Base-by-base conservation (phyloP, 2,888 invertebrate genomes). In the Catocala sponsa region DNA sequence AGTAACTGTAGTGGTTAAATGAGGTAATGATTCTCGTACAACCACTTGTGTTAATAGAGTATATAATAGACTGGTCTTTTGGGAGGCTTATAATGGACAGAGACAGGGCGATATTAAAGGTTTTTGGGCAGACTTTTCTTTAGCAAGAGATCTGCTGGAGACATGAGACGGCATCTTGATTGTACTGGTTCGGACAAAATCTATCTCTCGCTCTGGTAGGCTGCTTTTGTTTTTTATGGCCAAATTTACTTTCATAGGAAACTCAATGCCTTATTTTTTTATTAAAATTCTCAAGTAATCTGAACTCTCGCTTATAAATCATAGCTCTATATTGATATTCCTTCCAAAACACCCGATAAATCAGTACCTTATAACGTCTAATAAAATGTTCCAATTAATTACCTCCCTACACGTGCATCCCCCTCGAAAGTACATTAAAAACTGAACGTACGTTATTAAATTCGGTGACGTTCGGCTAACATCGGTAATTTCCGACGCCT, bases 401-500 rank as follows among this genome's bases (percentile, higher is more conserved):
- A 78, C 78, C 65, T 42, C 70, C 72, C 68, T 72, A 65, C 64
- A 76, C 74, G 70, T 65, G 63, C 62, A 69, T 60, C 76, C 68
- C 70, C 67, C 59, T 43, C 44, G 63, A 68, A 75, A 63, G 69
- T 70, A 76, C 80, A 80, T 80, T 79, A 82, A 84, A 84, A 80
- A 75, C 74, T 76, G 80, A 69, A 71, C 73, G 74, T 75, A 68
- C 74, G 79, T 80, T 80, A 76, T 75, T 74, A 80, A 75, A 79
- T 81, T 80, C 81, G 74, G 71, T 63, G 64, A 70, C 57, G 78
- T 73, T 82, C 83, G 83, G 74, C 74, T 69, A 77, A 67, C 66
- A 75, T 77, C 78, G 78, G 77, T 74, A 71, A 80, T 83, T 83
- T 78, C 76, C 82, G 81, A 61, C 82, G 82, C 79, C 80, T 80